phyloP scores from a whole-genome alignment of 2,113 vertebrate genomes.

The Dicerorhinus sumatrensis region DNA sequence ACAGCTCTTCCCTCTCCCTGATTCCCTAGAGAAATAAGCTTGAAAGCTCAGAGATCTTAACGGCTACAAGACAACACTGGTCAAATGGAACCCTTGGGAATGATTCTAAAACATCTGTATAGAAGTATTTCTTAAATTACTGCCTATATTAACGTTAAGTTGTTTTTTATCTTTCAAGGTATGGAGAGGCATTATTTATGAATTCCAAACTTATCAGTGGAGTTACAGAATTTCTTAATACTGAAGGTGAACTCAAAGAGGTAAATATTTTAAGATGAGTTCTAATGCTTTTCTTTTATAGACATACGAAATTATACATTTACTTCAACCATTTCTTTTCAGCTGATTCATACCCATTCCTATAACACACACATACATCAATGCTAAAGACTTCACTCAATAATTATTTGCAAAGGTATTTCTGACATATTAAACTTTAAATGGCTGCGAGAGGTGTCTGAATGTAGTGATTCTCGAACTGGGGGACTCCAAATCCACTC shows the following conservation, averaged over 20 bases:
- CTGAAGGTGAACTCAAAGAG: constrained; percentile 95
- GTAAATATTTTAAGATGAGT: constrained; percentile 85
- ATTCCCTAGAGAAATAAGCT: background rate
- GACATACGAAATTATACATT: background rate
- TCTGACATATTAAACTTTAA: background rate
- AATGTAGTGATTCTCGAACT: background rate
- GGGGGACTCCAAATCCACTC: background rate
- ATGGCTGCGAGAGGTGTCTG: background rate
- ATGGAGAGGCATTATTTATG: constrained; percentile 99
- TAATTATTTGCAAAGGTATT: background rate
- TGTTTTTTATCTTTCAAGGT: constrained; percentile 87
- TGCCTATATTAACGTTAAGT: constrained; percentile 26
- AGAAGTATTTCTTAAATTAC: constrained; percentile 26
- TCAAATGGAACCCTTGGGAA: background rate
- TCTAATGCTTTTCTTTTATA: constrained; percentile 8
- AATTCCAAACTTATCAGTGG: constrained; percentile 98
- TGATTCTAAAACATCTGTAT: background rate
- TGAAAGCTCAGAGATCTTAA: background rate
- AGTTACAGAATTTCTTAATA: constrained; percentile 98
- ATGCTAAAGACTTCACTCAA: background rate
- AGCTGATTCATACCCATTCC: background rate
- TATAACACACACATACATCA: background rate
- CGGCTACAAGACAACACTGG: background rate
- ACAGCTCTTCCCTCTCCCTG: background rate
- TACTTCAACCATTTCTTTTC: background rate